Base-by-base conservation (phyloP, 2,888 invertebrate genomes). In the Blastobasis adustella region DNA sequence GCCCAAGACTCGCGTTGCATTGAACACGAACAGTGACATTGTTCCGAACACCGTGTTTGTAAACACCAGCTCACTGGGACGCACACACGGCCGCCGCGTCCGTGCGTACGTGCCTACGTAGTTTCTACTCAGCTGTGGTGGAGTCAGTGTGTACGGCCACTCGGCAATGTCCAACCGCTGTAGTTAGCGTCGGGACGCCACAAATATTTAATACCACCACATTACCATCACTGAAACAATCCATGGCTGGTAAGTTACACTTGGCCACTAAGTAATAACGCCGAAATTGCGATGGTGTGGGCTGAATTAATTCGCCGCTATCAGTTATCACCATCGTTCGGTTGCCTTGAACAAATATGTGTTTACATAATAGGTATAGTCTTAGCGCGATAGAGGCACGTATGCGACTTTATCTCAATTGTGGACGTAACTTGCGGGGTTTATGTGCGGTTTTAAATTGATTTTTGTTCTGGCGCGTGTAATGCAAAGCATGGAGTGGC, bases 231-330 rank as follows among this genome's bases (percentile, higher is more conserved):
- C 23, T 23, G 23, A 23, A 23, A 23, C 23, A 80, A 77, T 79
- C 72, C 71, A 86, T 86, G 86, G 79, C 86, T 69, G 86, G 86
- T 87, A 69, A 87, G 86, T 79, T 52, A 59, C 52, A 23, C 23
- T 23, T 23, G 23, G 23, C 23, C 23, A 23, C 23, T 23, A 2
- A 2, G 23, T 23, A 23, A 23, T 23, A 2, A 23, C 23, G 23
- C 23, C 23, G 23, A 23, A 23, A 23, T 23, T 2, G 3, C 23
- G 1, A 2, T 23, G 3, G 23, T 3, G 23, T 23, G 23, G 23
- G 23, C 23, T 23, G 23, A 23, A 23, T 23, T 23, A 23, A 2
- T 23, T 23, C 23, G 23, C 23, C 23, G 23, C 23, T 46, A 10
- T 37, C n/a, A 10, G n/a, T n/a, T 62, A 60, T 64, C 66, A 69